These are phyloP conservation scores for Tenthredo distinguenda DNA, from an alignment of 2,888 invertebrate species.

Conservation along the genomic window DNA sequence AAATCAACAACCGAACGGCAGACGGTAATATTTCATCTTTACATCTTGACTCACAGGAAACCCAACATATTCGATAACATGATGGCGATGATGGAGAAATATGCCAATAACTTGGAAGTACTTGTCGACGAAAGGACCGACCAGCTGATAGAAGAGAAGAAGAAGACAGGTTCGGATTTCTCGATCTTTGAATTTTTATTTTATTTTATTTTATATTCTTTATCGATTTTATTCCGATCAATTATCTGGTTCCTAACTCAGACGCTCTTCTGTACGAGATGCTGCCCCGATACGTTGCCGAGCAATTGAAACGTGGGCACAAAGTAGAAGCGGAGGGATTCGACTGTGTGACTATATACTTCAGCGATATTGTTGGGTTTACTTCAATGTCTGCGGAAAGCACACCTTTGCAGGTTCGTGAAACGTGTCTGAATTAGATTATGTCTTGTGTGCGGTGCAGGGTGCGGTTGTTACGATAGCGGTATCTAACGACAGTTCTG, in stretches of 20 bases:
- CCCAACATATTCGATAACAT: slow-evolving; percentile 98
- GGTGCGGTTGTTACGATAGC: slow-evolving; percentile 20
- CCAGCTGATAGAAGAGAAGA: slow-evolving; percentile 96
- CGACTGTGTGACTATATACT: slow-evolving; percentile 95
- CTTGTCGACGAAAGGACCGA: slow-evolving; percentile 96
- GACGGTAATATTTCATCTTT: not conserved
- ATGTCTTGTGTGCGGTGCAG: not conserved
- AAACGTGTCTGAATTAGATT: slow-evolving; percentile 9
- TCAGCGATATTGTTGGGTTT: slow-evolving; percentile 97
- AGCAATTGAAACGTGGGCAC: slow-evolving; percentile 93
- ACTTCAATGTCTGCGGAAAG: slow-evolving; percentile 96
- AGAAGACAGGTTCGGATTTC: slow-evolving; percentile 89
- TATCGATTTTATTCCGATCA: not conserved
- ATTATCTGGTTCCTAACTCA: slow-evolving; percentile 69
- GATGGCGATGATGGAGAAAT: slow-evolving; percentile 99
- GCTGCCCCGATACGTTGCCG: slow-evolving; percentile 94
- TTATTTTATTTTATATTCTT: too few species aligned
- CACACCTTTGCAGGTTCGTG: slow-evolving; percentile 88
- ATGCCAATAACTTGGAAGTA: slow-evolving; percentile 96
- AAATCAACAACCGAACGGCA: not conserved
- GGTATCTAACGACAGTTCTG: slow-evolving; percentile 30
- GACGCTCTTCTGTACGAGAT: slow-evolving; percentile 93
- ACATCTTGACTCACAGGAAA: slow-evolving; percentile 82
- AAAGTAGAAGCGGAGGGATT: slow-evolving; percentile 95
- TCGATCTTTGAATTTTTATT: not conserved